Conservation (phyloP, 2,113 vertebrate genomes). For the Pungitius pungitius region DNA sequence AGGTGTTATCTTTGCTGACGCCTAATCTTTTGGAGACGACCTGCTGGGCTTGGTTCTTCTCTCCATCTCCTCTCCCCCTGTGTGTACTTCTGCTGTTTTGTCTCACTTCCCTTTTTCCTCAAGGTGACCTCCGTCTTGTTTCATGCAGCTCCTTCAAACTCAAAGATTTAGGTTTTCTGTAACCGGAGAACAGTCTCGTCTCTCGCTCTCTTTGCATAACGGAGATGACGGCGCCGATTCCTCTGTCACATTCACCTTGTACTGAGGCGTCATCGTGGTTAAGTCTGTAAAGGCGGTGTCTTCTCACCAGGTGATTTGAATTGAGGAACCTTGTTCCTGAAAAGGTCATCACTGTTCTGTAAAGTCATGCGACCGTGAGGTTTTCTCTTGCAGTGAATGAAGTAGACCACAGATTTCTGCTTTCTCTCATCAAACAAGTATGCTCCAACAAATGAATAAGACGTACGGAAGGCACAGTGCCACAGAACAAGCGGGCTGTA, state of each 20-base stretch:
- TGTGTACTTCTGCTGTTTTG: slow-evolving; percentile 50
- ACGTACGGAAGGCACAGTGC: slow-evolving; percentile 39
- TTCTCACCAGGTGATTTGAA: neutral
- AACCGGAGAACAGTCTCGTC: too few relatives aligned
- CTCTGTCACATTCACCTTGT: neutral
- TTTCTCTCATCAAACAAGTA: slow-evolving; percentile 39
- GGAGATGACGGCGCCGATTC: neutral
- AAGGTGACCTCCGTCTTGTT: slow-evolving; percentile 59
- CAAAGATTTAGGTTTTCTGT: slow-evolving; percentile 2
- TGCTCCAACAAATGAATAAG: slow-evolving; percentile 33
- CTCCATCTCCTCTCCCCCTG: slow-evolving; percentile 30
- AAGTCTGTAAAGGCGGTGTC: neutral
- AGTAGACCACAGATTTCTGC: slow-evolving; percentile 36
- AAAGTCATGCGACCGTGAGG: neutral
- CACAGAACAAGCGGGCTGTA: slow-evolving; percentile 43
- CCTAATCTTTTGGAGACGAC: slow-evolving; percentile 83
- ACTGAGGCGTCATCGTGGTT: neutral
- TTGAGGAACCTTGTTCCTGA: neutral
- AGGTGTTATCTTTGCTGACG: slow-evolving; percentile 87
- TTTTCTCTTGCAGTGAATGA: slow-evolving; percentile 2
- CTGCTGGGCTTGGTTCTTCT: slow-evolving; percentile 81
- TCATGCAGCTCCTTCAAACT: slow-evolving; percentile 22
- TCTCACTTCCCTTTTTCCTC: slow-evolving; percentile 46
- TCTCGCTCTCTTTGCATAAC: slow-evolving; percentile 5
- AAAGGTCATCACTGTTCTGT: neutral